These are phyloP conservation scores for Caenorhabditis imperialis DNA, from an alignment of 2,888 invertebrate genomes.

Conservation along the genomic window DNA sequence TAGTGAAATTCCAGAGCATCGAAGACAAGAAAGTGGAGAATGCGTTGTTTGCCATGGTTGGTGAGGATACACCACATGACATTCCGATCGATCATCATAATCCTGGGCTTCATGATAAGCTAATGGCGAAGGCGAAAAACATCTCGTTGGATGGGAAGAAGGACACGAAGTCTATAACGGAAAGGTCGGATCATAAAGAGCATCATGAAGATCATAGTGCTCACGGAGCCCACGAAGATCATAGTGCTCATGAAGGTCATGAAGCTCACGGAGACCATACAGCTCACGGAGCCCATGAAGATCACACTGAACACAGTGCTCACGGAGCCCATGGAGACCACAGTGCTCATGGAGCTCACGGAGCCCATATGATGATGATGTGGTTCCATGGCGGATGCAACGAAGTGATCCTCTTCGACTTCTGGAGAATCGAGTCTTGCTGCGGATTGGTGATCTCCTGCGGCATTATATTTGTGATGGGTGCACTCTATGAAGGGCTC, in stretches of 20 bases:
- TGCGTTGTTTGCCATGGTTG: conserved; percentile 20
- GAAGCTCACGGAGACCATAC: neutral
- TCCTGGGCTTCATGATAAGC: conserved; percentile 1
- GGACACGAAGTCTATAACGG: neutral
- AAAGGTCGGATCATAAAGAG: neutral
- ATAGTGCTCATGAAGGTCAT: conserved; percentile 19
- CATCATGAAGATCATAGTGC: neutral
- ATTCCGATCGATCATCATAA: conserved; percentile 5
- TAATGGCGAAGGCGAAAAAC: neutral
- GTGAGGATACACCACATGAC: conserved; percentile 23
- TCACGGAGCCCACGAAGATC: conserved; percentile 13
- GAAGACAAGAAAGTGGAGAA: conserved; percentile 26
- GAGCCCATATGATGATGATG: conserved; percentile 72
- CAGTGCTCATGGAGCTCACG: neutral
- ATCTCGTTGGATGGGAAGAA: neutral
- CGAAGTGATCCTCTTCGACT: conserved; percentile 76
- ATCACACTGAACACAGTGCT: neutral
- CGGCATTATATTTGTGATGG: conserved; percentile 91
- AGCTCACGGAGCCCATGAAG: neutral
- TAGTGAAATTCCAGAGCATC: conserved; percentile 8
- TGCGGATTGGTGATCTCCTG: conserved; percentile 86
- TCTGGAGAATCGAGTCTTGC: conserved; percentile 68
- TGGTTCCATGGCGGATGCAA: conserved; percentile 74
- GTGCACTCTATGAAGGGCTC: conserved; percentile 93
- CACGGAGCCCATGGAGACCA: neutral